These are phyloP conservation scores for Paguma larvata DNA, from an alignment of 2,797 vertebrate species.

Conservation along the genomic window DNA sequence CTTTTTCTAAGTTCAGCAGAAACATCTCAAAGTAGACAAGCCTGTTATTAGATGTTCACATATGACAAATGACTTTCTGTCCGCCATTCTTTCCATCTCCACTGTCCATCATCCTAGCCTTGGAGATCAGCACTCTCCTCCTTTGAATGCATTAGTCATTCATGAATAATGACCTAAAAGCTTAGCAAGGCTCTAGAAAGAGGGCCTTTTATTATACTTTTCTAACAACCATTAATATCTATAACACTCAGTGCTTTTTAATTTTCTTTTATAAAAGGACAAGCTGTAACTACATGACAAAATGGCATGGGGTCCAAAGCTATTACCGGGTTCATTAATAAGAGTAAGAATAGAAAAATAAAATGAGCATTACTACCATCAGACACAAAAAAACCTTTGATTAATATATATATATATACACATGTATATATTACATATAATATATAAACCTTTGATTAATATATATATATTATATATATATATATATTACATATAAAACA, in stretches of 20 bases:
- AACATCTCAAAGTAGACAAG: constrained; percentile 52
- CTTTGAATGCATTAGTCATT: constrained; percentile 84
- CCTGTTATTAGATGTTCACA: constrained; percentile 43
- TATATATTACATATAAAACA: background rate
- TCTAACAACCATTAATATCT: constrained; percentile 87
- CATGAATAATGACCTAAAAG: constrained; percentile 89
- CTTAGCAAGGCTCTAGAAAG: constrained; percentile 82
- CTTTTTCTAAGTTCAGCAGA: constrained; percentile 71
- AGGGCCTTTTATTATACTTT: constrained; percentile 85
- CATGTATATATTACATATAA: no score
- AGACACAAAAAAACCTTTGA: constrained; percentile 45
- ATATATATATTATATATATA: background rate
- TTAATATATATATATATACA: background rate
- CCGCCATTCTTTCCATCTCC: constrained; percentile 58
- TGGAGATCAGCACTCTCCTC: constrained; percentile 81
- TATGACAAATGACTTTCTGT: constrained; percentile 78
- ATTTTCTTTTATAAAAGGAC: constrained; percentile 88
- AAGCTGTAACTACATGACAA: constrained; percentile 80
- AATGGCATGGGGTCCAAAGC: constrained; percentile 78
- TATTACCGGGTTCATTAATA: constrained; percentile 84
- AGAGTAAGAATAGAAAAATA: constrained; percentile 73
- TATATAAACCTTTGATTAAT: constrained; percentile 39
- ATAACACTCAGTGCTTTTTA: constrained; percentile 86
- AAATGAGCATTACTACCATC: constrained; percentile 65
- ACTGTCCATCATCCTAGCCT: constrained; percentile 77